These are phyloP conservation scores for Lagria hirta DNA, from an alignment of 2,888 invertebrate genomes.

Conservation along the genomic window DNA sequence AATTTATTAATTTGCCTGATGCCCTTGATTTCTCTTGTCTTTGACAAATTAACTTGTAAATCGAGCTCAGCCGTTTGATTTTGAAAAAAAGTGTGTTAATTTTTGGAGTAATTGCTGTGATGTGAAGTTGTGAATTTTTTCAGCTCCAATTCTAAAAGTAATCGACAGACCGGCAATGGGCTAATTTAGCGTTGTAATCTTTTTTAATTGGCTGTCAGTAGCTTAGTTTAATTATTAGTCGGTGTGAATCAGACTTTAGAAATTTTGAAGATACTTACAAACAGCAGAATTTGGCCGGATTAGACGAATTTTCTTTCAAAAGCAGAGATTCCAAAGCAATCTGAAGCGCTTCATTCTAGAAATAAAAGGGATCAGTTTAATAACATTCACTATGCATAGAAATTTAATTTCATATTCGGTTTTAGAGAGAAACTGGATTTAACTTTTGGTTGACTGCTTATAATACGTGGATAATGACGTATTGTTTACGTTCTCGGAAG, in stretches of 20 bases:
- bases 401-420: no score
- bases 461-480: conserved; percentile 11
- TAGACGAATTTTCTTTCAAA: conserved; percentile 59
- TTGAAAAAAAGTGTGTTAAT: no score
- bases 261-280: conserved; percentile 57
- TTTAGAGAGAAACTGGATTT: no score
- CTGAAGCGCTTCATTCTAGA: conserved; percentile 58
- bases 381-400: not conserved
- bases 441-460: no score
- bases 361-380: conserved; percentile 25
- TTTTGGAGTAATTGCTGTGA: no score
- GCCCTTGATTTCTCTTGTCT: no score
- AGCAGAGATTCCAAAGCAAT: conserved; percentile 67
- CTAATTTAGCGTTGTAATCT: conserved; percentile 9
- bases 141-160: no score
- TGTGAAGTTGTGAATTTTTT: no score
- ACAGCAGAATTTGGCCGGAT: conserved; percentile 59
- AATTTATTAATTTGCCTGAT: no score
- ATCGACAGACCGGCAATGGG: conserved; percentile 5
- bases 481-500: conserved; percentile 15
- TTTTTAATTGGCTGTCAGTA: conserved; percentile 11
- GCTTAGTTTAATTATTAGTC: conserved; percentile 8
- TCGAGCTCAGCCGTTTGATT: no score
- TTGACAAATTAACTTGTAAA: no score
- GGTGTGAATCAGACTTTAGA: conserved; percentile 2